A percentile compares a stretch with the other conserved stretches of the same genome.
Evolutionary conservation across 2,113 vertebrate genomes (phyloP).

Genomic region (Ia io): DNA sequence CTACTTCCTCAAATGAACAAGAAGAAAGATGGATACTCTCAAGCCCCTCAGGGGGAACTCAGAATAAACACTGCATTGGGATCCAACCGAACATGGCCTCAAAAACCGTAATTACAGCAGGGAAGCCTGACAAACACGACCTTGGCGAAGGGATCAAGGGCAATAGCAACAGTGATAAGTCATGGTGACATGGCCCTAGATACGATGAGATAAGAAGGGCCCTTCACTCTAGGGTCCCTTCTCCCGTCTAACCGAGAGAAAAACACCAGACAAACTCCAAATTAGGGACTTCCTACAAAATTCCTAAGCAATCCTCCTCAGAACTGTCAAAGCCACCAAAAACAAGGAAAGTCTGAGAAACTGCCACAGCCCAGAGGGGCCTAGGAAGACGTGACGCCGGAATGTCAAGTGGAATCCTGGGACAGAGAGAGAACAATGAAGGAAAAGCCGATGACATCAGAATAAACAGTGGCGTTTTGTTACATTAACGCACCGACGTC

Average conservation of each 20-base stretch:
- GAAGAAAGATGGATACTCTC: background rate
- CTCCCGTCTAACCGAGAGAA: background rate
- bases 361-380: background rate
- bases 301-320: background rate
- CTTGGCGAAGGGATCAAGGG: background rate
- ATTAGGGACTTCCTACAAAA: background rate
- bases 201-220: background rate
- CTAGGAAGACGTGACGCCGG: accelerated
- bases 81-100: background rate
- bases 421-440: background rate
- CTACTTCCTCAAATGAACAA: background rate
- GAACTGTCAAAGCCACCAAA: background rate
- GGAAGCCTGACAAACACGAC: background rate
- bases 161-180: background rate
- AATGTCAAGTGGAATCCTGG: background rate
- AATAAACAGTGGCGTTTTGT: accelerated
- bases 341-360: background rate
- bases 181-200: background rate
- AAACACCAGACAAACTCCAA: background rate
- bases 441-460: too few relatives aligned
- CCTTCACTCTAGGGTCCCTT: background rate
- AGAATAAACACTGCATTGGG: background rate
- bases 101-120: accelerated
- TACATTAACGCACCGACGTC: accelerated
- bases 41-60: background rate